Evolutionary conservation across 2,113 vertebrate species (phyloP).

Genomic region (Gallinago media): DNA sequence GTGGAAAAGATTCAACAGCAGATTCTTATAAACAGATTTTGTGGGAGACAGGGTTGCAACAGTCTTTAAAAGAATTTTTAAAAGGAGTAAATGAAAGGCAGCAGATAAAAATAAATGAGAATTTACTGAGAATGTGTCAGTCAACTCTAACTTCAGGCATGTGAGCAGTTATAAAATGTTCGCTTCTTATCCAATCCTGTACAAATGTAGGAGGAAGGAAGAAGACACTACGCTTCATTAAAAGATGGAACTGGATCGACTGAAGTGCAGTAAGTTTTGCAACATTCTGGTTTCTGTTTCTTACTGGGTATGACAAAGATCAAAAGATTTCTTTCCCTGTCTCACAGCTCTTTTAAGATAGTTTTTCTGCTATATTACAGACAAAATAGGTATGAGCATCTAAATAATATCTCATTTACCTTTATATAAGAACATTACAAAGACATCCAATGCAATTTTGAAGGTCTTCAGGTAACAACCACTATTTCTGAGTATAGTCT

Average conservation of each 20-base stretch:
- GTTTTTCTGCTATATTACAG: background rate
- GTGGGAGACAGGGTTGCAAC: background rate
- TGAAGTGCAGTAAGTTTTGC: background rate
- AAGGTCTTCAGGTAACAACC: background rate
- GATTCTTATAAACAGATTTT: background rate
- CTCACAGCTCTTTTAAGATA: background rate
- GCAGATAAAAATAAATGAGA: background rate
- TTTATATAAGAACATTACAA: background rate
- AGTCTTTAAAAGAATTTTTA: background rate
- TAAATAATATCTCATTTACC: background rate
- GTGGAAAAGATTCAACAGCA: background rate
- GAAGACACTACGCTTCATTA: background rate
- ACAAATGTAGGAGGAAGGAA: background rate
- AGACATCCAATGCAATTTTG: background rate
- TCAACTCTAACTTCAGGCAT: background rate
- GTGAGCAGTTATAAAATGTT: background rate
- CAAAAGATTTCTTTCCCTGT: background rate
- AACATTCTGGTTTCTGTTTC: background rate
- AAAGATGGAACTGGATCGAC: background rate
- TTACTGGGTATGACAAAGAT: background rate
- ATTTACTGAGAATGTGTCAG: background rate
- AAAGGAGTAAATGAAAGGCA: background rate
- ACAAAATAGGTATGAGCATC: background rate
- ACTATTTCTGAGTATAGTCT: background rate
- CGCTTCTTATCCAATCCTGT: background rate